phyloP scores from a whole-genome alignment of 2,113 vertebrate genomes.

The Clupea harengus region DNA sequence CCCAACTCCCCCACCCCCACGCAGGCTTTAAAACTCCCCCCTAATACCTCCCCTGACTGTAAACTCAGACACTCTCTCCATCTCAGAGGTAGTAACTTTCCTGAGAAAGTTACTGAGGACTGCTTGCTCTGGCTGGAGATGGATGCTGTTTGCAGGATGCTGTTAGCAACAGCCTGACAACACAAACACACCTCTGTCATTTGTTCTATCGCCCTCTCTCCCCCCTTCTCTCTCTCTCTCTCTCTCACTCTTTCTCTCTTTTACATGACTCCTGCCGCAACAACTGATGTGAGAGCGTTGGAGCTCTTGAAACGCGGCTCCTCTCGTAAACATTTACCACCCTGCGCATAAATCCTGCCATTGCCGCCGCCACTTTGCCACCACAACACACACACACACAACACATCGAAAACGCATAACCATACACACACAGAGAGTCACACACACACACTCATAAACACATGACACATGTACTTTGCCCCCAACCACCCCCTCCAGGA shows the following conservation, averaged over 20 bases:
- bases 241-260: conserved; percentile 28
- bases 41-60: not conserved
- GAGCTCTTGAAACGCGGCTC: conserved; percentile 47
- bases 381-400: not conserved
- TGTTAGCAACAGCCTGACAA: conserved; percentile 11
- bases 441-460: not conserved
- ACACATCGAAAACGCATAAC: not conserved
- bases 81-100: not conserved
- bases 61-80: not conserved
- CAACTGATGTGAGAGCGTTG: conserved; percentile 42
- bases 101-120: not conserved
- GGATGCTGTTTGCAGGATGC: not conserved
- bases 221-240: not conserved
- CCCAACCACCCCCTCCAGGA: conserved; percentile 18
- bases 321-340: conserved; percentile 57
- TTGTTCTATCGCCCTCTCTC: not conserved
- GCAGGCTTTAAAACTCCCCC: not conserved
- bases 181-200: not conserved
- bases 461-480: not conserved
- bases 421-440: not conserved
- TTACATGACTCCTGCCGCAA: not conserved
- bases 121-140: not conserved
- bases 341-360: conserved; percentile 54
- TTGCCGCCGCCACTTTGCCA: conserved; percentile 16
- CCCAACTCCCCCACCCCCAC: not conserved